Percentiles rank a stretch among this genome's conserved stretches.
phyloP scores from a whole-genome alignment of 2,797 vertebrate genomes.

The Tiaroga cobitis region DNA sequence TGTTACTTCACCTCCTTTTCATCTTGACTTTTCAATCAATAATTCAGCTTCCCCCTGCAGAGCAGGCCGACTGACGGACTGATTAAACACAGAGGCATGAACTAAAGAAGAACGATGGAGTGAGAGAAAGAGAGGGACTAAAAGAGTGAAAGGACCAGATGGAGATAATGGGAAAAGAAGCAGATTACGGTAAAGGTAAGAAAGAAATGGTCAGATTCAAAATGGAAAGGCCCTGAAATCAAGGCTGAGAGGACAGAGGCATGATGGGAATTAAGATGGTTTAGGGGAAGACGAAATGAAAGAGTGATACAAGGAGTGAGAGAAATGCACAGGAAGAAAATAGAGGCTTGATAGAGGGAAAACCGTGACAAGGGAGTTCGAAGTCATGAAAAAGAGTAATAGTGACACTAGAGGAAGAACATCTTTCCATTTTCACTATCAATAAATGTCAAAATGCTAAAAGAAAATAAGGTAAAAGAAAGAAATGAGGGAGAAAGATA shows the following conservation, averaged over 20 bases:
- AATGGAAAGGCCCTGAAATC: conserved; percentile 25
- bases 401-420: not conserved
- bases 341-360: not conserved
- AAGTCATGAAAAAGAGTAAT: not conserved
- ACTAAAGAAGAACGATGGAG: conserved; percentile 30
- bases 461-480: not conserved
- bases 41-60: conserved; percentile 73
- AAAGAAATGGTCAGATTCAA: conserved; percentile 21
- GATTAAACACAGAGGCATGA: conserved; percentile 70
- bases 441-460: not conserved
- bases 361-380: not conserved
- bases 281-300: conserved; percentile 31
- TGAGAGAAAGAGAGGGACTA: conserved; percentile 8
- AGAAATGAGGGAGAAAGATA: not conserved
- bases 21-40: conserved; percentile 69
- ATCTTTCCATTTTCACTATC: not conserved
- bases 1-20: conserved; percentile 52
- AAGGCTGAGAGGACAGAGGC: conserved; percentile 13
- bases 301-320: not conserved
- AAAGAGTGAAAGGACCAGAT: conserved; percentile 18
- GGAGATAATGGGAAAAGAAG: conserved; percentile 29
- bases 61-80: conserved; percentile 68
- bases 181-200: conserved; percentile 16
- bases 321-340: conserved; percentile 3
- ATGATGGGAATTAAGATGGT: conserved; percentile 35